Base-by-base conservation (phyloP, 2,113 vertebrate species). In the Cynocephalus volans region DNA sequence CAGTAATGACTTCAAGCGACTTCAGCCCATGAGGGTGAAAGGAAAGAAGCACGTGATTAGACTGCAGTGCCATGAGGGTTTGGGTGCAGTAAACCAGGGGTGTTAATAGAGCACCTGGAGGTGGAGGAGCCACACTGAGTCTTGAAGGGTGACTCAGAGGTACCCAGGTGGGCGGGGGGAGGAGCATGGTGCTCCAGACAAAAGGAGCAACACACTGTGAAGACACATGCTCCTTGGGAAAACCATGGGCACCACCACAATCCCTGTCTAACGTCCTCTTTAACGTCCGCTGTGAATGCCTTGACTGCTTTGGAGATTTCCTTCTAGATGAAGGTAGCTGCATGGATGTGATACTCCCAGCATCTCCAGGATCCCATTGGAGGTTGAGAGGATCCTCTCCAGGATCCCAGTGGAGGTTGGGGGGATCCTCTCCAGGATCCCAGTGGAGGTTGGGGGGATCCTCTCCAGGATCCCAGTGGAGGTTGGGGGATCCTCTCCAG, bases 201-300 rank as follows among this genome's bases (percentile, higher is more conserved):
- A 11, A 31, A n/a, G 11, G 14, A 36, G 54, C 52, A 21, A 50
- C 14, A 0, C 6, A 5, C 28, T 19, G 52, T 14, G n/a, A 3
- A 41, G n/a, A 28, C 21, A 50, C 41, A 50, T 48, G 89, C 79
- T 26, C 41, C 17, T 21, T n/a, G 3, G 45, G 19, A 36, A 58
- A 52, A 12, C 1, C 26, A 17, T 0, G 21, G 41, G 14, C 23
- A 5, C 56, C n/a, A 5, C 5, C 4, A 17, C 67, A 15, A 69
- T 24, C 6, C 15, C 23, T 19, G 21, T 18, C 33, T 18, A 5
- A 19, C 54, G 24, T 10, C 15, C 23, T 19, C 14, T 18, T 48
- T 18, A 5, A 19, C 54, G 26, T 48, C 33, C 3, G 0, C 13
- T n/a, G 19, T 41, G 72, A 23, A 12, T 28, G 36, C 41, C 3